Base-by-base conservation (phyloP, 2,888 invertebrate species). In the Magallana nippona region DNA sequence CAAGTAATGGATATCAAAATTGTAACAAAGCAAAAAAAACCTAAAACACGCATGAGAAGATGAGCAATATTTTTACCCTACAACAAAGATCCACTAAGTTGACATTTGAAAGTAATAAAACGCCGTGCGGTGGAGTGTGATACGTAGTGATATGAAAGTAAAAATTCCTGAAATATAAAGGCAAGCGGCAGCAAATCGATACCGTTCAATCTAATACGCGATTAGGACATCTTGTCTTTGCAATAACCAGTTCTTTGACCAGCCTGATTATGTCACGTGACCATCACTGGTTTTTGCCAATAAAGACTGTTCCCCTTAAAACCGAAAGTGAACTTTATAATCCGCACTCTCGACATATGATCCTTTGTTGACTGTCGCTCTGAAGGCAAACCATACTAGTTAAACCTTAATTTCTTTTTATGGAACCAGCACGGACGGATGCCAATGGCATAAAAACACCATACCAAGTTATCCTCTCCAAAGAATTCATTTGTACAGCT, bases 161-260 rank as follows among this genome's bases (percentile, higher is more conserved):
- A 44, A 44, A 44, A 44, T 5, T 44, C 44, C 44, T 44, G 27
- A 22, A 13, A 63, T 27, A 27, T 19, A 22, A 22, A 27, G 27
- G 63, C 13, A 15, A 63, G 63, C 63, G 27, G 15, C 22, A 19
- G 2, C 27, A 10, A 63, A 63, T 63, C 63, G 63, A 63, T 63
- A 63, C 0, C 13, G 22, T 63, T 63, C 22, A n/a, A n/a, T 60
- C n/a, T n/a, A n/a, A 60, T 63, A 63, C 11, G 22, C 19, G 63
- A 63, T 22, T 63, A 63, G 22, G 63, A 63, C 63, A 63, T 19
- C 63, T 60, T 63, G 63, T 63, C 63, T 63, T 19, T 63, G 63
- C 27, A 27, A 63, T 27, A 22, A 27, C 27, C 22, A 10, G 32
- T 27, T 63, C 27, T 19, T 63, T 63, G 63, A 63, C 63, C 27